Base-by-base conservation (phyloP, 2,888 invertebrate species). In the Rosalia funebris region DNA sequence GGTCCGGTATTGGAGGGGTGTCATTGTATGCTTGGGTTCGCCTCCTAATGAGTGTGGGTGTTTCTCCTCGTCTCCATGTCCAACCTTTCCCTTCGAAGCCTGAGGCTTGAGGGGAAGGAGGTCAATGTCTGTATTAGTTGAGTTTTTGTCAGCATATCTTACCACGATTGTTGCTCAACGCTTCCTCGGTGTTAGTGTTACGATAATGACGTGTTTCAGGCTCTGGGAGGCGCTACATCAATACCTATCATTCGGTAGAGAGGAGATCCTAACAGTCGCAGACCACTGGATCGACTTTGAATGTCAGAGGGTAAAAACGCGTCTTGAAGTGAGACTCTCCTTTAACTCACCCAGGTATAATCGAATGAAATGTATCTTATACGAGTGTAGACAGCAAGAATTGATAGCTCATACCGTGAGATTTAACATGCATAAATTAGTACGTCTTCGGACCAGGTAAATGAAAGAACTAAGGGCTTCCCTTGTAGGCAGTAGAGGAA, bases 221-320 rank as follows among this genome's bases (percentile, higher is more conserved):
- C 66, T 77, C 41, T 74, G 75, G 72, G 76, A 77, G 62, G 71
- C 71, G 0, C 71, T 78, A 14, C 63, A 70, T 9, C 68, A 66
- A 12, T 77, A 76, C 42, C 45, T 63, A 12, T 17, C 17, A 0
- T 62, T 64, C 1, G 73, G 76, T 36, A 73, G 56, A 63, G 60
- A 69, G 0, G 76, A 77, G 54, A 60, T 72, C 17, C 10, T 57
- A 25, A 54, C 57, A 1, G 48, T 63, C 20, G 67, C 71, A 0
- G 62, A 70, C 0, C 32, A 55, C 4, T 75, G 75, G 75, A 60
- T 72, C 2, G 41, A 62, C 9, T 58, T 55, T 7, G 66, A 71
- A 12, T 54, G 20, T 3, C 50, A 55, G n/a, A 69, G 69, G 52
- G 44, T 75, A 4, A 53, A 66, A 17, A 66, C 69, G 32, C 62